Evolutionary conservation across 2,797 vertebrate genomes (phyloP).

Genomic region (Aldrovandia affinis): DNA sequence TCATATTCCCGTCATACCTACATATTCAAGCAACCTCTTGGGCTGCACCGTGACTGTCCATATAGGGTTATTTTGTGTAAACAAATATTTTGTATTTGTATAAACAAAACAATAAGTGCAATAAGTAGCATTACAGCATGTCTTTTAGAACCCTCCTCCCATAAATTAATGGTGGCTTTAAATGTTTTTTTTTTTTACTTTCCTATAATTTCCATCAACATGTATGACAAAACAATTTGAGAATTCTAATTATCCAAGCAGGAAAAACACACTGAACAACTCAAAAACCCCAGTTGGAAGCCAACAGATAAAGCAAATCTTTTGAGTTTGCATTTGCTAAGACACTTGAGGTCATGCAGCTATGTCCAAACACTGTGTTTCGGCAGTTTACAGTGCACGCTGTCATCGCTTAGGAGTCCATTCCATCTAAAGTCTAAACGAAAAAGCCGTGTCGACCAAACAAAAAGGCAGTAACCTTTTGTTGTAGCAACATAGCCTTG

Average conservation of each 20-base stretch:
- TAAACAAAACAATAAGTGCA: neutral
- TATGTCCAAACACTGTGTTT: neutral
- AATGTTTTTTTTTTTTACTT: no score
- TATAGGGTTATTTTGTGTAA: neutral
- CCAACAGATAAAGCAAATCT: neutral
- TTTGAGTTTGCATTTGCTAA: conserved; percentile 19
- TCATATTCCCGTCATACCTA: neutral
- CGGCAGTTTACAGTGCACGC: conserved; percentile 7
- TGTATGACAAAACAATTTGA: neutral
- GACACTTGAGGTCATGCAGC: conserved; percentile 27
- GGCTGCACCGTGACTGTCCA: neutral
- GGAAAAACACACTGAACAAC: neutral
- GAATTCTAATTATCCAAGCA: neutral
- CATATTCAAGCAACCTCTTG: neutral
- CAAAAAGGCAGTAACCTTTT: neutral
- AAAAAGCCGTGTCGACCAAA: neutral
- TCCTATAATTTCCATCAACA: neutral
- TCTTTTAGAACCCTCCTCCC: neutral
- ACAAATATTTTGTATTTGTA: neutral
- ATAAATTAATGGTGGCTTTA: neutral
- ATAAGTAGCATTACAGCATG: neutral
- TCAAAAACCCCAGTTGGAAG: neutral
- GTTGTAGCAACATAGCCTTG: neutral
- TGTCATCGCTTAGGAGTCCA: neutral
- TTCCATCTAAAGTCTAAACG: neutral